Base-by-base conservation (phyloP, 1,140 invertebrate genomes). In the Aphaenogaster floridana region DNA sequence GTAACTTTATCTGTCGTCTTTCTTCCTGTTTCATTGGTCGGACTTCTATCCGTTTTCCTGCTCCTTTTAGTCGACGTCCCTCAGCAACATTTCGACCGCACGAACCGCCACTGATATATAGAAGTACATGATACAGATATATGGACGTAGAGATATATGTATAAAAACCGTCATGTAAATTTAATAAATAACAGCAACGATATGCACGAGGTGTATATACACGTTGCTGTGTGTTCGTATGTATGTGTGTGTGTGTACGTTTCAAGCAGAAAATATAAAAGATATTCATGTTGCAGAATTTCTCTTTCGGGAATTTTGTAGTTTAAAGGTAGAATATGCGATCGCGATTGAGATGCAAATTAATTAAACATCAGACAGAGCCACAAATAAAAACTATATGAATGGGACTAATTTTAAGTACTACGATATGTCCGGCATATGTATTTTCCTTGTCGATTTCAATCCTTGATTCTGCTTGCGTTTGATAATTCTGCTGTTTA, bases 51-150 rank as follows among this genome's bases (percentile, higher is more conserved):
- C 2, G 4, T 84, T 77, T 64, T 78, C 17, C 48, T 42, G 9
- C 15, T 72, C 36, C 48, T 78, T 66, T 39, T 17, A 11, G 39
- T 79, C 34, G 28, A 42, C 50, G n/a, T 15, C 68, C 48, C 17
- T 68, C 78, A 11, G 17, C n/a, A 21, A 17, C 17, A 15, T 68
- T 39, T 52, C 36, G 39, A 59, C 50, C 66, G 21, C 52, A 81
- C 64, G 15, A 81, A 81, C 50, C 66, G 50, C 52, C 64, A 71
- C 74, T 77, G 54, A 52, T n/a, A 69, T 34, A 28, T 54, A 69
- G n/a, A 52, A 9, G n/a, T 64, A 78, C 21, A 61, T 11, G 28
- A 63, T 61, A 64, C 21, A 64, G 34, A 66, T 79, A 36, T 63
- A 34, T 63, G 28, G 15, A 15, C 61, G 34, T 80, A 69, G 59